Evolutionary conservation across 2,113 vertebrate genomes (phyloP).

Genomic region (Heterotis niloticus): DNA sequence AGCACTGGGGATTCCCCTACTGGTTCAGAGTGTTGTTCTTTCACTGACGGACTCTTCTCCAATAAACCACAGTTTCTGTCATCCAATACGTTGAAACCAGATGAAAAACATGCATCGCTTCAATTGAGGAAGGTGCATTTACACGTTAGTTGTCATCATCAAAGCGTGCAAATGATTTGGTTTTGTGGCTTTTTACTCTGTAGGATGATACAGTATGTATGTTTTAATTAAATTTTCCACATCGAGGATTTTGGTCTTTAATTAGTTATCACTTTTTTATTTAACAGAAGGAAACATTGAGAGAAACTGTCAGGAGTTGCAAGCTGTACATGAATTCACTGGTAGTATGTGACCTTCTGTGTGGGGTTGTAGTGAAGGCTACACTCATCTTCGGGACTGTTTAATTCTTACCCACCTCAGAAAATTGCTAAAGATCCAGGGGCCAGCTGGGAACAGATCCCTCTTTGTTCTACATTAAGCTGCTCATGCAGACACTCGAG

Average conservation of each 20-base stretch:
- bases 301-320: not conserved
- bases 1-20: not conserved
- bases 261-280: no score
- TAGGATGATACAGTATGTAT: no score
- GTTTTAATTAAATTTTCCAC: no score
- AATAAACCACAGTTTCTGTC: slow-evolving; percentile 7
- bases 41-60: not conserved
- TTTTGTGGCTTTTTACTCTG: no score
- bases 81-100: slow-evolving; percentile 1
- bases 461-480: not conserved
- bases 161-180: no score
- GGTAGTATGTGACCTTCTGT: not conserved
- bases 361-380: not conserved
- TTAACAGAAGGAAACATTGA: no score
- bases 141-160: not conserved
- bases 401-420: not conserved
- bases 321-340: not conserved
- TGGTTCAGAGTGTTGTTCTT: slow-evolving; percentile 29
- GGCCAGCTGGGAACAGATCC: not conserved
- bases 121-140: not conserved
- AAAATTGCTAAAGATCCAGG: not conserved
- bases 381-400: not conserved
- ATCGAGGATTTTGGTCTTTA: no score
- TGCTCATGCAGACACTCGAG: not conserved
- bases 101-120: not conserved